A percentile compares a stretch with the other conserved stretches of the same genome.
phyloP scores from a whole-genome alignment of 1,140 invertebrate genomes.

The Diploscapter pachys region DNA sequence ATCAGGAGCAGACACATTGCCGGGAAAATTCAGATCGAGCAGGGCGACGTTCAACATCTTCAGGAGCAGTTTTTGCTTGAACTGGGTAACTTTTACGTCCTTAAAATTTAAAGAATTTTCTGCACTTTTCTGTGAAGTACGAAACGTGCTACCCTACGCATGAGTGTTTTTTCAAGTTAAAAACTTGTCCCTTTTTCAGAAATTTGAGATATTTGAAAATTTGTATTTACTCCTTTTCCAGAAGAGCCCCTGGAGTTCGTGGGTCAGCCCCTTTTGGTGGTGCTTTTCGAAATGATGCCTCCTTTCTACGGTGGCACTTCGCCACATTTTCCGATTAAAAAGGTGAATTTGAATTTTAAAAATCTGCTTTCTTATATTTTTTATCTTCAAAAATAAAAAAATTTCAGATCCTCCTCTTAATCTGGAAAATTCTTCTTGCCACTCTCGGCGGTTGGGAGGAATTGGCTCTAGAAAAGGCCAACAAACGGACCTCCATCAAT shows the following conservation, averaged over 20 bases:
- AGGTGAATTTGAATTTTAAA: slow-evolving; percentile 33
- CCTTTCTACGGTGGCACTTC: slow-evolving; percentile 48
- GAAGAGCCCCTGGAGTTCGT: slow-evolving; percentile 50
- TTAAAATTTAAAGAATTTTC: background rate
- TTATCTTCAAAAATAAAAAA: too few relatives aligned
- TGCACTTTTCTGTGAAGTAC: too few relatives aligned
- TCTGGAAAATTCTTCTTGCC: slow-evolving; percentile 53
- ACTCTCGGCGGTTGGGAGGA: slow-evolving; percentile 48
- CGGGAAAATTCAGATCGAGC: slow-evolving; percentile 13
- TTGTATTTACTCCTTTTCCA: slow-evolving; percentile 21
- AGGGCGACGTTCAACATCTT: slow-evolving; percentile 23
- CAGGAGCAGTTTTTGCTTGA: slow-evolving; percentile 43
- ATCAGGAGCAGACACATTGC: slow-evolving; percentile 40
- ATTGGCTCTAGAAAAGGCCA: slow-evolving; percentile 37
- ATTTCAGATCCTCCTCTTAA: slow-evolving; percentile 43
- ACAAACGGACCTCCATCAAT: slow-evolving; percentile 29
- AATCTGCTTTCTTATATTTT: too few relatives aligned
- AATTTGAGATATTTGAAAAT: too few relatives aligned
- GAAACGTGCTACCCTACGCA: too few relatives aligned
- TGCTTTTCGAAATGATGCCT: slow-evolving; percentile 57
- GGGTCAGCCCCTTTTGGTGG: slow-evolving; percentile 42
- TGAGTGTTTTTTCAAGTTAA: too few relatives aligned
- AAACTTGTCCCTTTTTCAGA: too few relatives aligned
- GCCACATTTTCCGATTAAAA: slow-evolving; percentile 58
- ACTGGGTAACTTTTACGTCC: slow-evolving; percentile 39